Percentiles rank a stretch among this genome's conserved stretches.
Conservation (phyloP, 2,797 vertebrate genomes). For the Diplodus puntazzo region DNA sequence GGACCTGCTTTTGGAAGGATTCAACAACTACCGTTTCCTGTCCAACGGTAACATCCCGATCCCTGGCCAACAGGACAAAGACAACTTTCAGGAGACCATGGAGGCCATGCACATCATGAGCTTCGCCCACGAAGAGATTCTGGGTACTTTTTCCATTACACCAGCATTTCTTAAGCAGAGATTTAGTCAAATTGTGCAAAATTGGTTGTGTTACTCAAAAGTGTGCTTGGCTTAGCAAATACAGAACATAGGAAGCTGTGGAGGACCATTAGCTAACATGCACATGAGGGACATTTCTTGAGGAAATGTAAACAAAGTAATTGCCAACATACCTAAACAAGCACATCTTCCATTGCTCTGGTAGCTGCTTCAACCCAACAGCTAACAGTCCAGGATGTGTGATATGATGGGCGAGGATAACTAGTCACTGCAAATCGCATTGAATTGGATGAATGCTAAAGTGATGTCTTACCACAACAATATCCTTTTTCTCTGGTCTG, state of each 20-base stretch:
- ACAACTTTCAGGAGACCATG: constrained; percentile 99
- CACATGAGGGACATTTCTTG: neutral
- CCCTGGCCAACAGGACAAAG: constrained; percentile 98
- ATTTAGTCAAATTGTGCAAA: neutral
- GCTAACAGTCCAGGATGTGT: neutral
- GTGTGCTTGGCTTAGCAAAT: neutral
- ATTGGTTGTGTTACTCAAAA: no score
- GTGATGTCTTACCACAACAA: neutral
- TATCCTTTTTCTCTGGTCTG: constrained; percentile 16
- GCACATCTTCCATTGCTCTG: neutral
- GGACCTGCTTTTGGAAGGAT: constrained; percentile 96
- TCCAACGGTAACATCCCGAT: constrained; percentile 97
- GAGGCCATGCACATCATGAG: constrained; percentile 99
- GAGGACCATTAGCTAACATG: neutral
- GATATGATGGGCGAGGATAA: neutral
- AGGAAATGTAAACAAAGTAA: constrained; percentile 5
- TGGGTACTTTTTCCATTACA: constrained; percentile 82
- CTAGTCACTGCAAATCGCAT: neutral
- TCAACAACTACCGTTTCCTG: constrained; percentile 96
- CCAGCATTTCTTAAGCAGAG: no score
- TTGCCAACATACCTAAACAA: neutral
- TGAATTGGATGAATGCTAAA: neutral
- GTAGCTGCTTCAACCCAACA: neutral
- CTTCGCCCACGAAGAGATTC: constrained; percentile 95
- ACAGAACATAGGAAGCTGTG: neutral